Conservation (phyloP, 2,113 vertebrate species). For the Lucifuga dentata region DNA sequence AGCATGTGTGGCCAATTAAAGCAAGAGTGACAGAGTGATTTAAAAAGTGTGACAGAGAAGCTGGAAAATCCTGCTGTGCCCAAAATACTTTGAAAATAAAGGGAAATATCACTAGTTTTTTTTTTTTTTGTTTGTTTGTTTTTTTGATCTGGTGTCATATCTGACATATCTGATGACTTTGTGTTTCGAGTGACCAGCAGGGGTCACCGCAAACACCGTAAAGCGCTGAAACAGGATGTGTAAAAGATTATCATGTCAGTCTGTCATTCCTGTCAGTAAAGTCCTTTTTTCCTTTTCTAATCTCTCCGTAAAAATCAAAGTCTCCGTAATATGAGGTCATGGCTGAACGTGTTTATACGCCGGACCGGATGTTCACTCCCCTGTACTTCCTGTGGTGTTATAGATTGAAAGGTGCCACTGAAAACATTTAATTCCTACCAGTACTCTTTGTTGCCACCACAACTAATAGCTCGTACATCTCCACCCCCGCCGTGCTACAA, state of each 20-base stretch:
- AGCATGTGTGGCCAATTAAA: not conserved
- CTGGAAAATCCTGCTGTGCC: constrained; percentile 5
- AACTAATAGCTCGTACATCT: not conserved
- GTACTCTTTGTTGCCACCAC: not conserved
- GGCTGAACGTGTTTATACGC: constrained; percentile 29
- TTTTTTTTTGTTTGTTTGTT: no score
- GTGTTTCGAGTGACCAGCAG: constrained; percentile 15
- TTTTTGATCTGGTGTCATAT: no score
- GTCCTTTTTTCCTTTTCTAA: not conserved
- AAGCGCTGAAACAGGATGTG: no score
- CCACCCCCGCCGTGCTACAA: constrained; percentile 1
- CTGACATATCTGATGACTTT: no score
- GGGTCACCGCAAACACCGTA: no score
- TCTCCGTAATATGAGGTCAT: no score
- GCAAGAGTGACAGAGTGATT: not conserved
- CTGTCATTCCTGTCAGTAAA: not conserved
- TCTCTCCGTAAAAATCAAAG: no score
- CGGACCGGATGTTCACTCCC: constrained; percentile 62
- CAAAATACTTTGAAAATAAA: no score
- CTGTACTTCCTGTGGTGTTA: constrained; percentile 53
- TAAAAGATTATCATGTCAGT: not conserved
- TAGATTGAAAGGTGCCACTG: constrained; percentile 29
- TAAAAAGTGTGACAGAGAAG: not conserved
- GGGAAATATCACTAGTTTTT: no score
- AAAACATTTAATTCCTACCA: constrained; percentile 34